Evolutionary conservation across 2,797 vertebrate species (phyloP), one percentile per base, ranked within the genome.

Genomic region (Simalia tracyae): DNA sequence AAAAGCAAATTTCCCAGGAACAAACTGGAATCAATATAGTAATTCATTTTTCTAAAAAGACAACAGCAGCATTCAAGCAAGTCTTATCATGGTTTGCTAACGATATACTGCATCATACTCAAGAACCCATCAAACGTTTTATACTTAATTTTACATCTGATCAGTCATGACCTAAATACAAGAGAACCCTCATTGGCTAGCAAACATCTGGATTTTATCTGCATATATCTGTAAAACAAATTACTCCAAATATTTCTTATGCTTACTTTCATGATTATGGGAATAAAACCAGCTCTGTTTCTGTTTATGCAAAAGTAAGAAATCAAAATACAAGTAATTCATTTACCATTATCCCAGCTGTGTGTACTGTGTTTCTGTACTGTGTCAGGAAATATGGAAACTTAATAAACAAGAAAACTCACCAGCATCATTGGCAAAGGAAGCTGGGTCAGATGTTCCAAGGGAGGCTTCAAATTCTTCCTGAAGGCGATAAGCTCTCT

Each of bases 401-500:
- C 4, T 8, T 66, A 76, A 64, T 12, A 87, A 46, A 28, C 0
- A 87, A 28, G 91, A 92, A 92, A 93, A 95, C 98, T 99, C 96
- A 99, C 99, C 98, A 87, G 98, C 97, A 95, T 98, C 98, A 95
- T 97, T 98, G 94, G 97, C 97, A 68, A 97, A 92, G 89, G 98
- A 98, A 10, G 97, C 97, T 56, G 98, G 97, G 95, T 99, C 99
- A 0, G 98, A 98, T 93, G 96, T 94, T 9, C 98, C 98, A 90
- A 99, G 94, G 0, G 98, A 98, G 57, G 98, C 98, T 95, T 99
- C 99, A 93, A 99, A 99, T 95, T 99, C 99, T 94, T 99, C 99
- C 96, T 99, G 99, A n/a, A 99, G 98, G 92, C 98, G 98, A 95
- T 99, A 99, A 0, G 99, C 99, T 94, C 99, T 98, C 95, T 99